Conservation (phyloP, 2,113 vertebrate genomes). For the Clupea harengus region DNA sequence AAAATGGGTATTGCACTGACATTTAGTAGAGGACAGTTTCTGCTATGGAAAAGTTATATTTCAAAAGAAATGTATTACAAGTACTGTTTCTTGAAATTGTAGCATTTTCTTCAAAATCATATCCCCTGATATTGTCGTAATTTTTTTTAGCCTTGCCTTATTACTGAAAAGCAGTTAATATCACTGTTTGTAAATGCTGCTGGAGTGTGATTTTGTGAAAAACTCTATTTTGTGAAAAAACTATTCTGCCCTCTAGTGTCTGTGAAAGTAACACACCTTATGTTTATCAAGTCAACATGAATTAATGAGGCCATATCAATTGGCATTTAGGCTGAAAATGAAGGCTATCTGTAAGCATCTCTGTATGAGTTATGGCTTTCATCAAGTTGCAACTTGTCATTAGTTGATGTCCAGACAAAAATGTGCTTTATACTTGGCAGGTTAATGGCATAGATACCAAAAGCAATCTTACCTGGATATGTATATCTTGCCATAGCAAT, state of each 20-base stretch:
- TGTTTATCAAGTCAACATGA: neutral
- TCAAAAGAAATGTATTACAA: neutral
- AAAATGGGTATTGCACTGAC: neutral
- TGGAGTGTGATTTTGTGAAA: neutral
- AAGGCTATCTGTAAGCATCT: neutral
- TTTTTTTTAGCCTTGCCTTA: neutral
- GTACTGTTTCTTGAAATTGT: neutral
- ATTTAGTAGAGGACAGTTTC: neutral
- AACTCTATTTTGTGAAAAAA: neutral
- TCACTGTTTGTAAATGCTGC: neutral
- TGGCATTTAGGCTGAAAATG: neutral
- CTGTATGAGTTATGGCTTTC: neutral
- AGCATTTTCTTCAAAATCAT: neutral
- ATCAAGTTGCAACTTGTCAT: neutral
- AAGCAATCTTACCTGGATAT: neutral
- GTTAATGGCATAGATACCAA: neutral
- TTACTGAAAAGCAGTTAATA: neutral
- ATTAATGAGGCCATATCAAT: neutral
- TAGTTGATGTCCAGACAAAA: neutral
- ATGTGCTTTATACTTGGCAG: neutral
- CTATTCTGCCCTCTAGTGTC: slow-evolving; percentile 34
- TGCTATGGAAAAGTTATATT: neutral
- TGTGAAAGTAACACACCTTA: neutral
- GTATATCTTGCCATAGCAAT: neutral
- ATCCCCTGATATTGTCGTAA: neutral